Percentiles rank a stretch among this genome's conserved stretches.
Evolutionary conservation across 2,113 vertebrate genomes (phyloP).

Genomic region (Lagopus leucura): DNA sequence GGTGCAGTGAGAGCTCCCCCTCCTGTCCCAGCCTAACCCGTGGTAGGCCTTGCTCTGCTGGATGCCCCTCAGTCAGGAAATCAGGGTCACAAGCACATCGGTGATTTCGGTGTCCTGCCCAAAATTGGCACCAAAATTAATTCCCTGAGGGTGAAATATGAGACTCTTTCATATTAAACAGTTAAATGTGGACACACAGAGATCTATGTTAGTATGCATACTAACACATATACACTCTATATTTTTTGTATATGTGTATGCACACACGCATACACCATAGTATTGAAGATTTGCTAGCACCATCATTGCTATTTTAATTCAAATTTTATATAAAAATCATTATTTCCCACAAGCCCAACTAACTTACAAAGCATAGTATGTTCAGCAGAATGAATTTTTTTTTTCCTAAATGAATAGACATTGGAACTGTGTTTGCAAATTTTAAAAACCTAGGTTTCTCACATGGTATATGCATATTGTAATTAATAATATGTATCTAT

Average conservation of each 20-base stretch:
- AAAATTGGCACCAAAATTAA: slow-evolving; percentile 6
- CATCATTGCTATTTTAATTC: slow-evolving; percentile 60
- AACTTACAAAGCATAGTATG: slow-evolving; percentile 51
- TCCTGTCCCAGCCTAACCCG: slow-evolving; percentile 22
- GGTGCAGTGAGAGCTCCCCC: slow-evolving; percentile 46
- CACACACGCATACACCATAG: rapidly evolving
- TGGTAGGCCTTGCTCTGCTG: not conserved
- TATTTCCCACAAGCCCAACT: slow-evolving; percentile 66
- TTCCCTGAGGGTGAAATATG: not conserved
- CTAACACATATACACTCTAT: not conserved
- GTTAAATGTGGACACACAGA: not conserved
- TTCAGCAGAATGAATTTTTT: slow-evolving; percentile 59
- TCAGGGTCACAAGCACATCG: not conserved
- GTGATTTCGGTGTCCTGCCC: not conserved
- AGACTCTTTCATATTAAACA: not conserved
- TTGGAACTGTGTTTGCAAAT: slow-evolving; percentile 62
- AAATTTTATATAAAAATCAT: slow-evolving; percentile 63
- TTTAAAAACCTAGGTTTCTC: slow-evolving; percentile 35
- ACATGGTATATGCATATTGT: slow-evolving; percentile 55
- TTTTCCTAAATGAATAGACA: slow-evolving; percentile 51
- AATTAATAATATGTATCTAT: slow-evolving; percentile 67
- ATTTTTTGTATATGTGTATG: not conserved
- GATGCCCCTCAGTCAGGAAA: not conserved
- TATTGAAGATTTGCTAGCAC: too few relatives aligned
- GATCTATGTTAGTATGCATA: not conserved